Evolutionary conservation across 2,888 invertebrate species (phyloP), one percentile per base, ranked within the genome.

Genomic region (Antheraea assamensis): DNA sequence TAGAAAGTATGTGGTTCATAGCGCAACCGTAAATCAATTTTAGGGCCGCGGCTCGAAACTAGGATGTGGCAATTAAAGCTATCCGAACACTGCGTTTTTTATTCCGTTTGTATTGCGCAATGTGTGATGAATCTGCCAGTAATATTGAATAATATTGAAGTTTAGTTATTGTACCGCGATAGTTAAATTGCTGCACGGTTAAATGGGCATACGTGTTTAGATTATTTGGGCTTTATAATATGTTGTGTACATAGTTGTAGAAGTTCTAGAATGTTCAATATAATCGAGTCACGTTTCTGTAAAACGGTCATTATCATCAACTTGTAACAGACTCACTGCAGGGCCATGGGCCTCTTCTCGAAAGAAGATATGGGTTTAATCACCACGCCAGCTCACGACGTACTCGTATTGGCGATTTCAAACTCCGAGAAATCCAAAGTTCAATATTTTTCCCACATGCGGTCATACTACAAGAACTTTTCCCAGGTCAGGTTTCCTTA

Each of bases 41-140:
- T 73, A 75, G 74, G 74, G 74, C 73, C 68, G 24, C 68, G 68
- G 64, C 15, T 31, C 24, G n/a, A 58, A 4, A 58, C 58, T 31
- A 75, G 74, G 73, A 76, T 72, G 76, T 68, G 72, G 72, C 76
- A 76, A 76, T 76, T 76, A 75, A 74, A 74, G 66, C 72, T 71
- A 42, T 17, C 30, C 70, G 74, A 47, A 30, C 73, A 70, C 47
- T 75, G 70, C 75, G 74, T 75, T 76, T 75, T 76, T 74, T 58
- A 42, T 61, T 30, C 75, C 75, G 58, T 74, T 72, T 58, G 71
- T 58, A 72, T 30, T 31, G 19, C 24, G 68, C 19, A 35, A 17
- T 4, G 35, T 31, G 35, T 68, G 68, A 68, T 68, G 68, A 21
- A 35, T 68, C 35, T 35, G 35, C 35, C 68, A 35, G 35, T 68